Percentiles rank a stretch among this genome's conserved stretches.
Conservation (phyloP, 2,113 vertebrate genomes). For the Plectropomus leopardus region DNA sequence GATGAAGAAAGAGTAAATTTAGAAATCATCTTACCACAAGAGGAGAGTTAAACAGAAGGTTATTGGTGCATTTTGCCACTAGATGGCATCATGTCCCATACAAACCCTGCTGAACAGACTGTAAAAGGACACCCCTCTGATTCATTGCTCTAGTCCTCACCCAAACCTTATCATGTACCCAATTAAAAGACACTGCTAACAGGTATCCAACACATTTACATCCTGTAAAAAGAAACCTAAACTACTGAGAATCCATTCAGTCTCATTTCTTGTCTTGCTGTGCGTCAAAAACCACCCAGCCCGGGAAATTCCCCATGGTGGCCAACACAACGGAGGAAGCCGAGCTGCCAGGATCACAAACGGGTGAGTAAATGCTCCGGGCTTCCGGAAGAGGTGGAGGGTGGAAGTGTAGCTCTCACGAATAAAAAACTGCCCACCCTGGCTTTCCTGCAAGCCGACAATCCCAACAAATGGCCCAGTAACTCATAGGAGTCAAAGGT, state of each 20-base stretch:
- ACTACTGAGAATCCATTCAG: slow-evolving; percentile 45
- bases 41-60: neutral
- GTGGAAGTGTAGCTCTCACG: slow-evolving; percentile 52
- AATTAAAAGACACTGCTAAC: slow-evolving; percentile 71
- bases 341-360: slow-evolving; percentile 65
- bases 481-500: slow-evolving; percentile 54
- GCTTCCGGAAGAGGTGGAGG: slow-evolving; percentile 57
- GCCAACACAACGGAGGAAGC: slow-evolving; percentile 53
- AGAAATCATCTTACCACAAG: neutral
- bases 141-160: slow-evolving; percentile 57
- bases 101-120: slow-evolving; percentile 42
- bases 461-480: slow-evolving; percentile 51
- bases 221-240: slow-evolving; percentile 72
- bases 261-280: slow-evolving; percentile 38
- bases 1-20: slow-evolving; percentile 27
- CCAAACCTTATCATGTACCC: slow-evolving; percentile 66
- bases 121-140: slow-evolving; percentile 72
- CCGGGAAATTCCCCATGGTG: slow-evolving; percentile 75
- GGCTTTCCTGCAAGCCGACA: slow-evolving; percentile 43
- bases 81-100: slow-evolving; percentile 57
- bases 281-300: slow-evolving; percentile 55
- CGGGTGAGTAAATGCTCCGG: slow-evolving; percentile 55
- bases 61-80: slow-evolving; percentile 46
- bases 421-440: slow-evolving; percentile 55
- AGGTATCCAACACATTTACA: slow-evolving; percentile 61